Evolutionary conservation across 1,140 invertebrate genomes (phyloP).

Genomic region (Calliopsis andreniformis): DNA sequence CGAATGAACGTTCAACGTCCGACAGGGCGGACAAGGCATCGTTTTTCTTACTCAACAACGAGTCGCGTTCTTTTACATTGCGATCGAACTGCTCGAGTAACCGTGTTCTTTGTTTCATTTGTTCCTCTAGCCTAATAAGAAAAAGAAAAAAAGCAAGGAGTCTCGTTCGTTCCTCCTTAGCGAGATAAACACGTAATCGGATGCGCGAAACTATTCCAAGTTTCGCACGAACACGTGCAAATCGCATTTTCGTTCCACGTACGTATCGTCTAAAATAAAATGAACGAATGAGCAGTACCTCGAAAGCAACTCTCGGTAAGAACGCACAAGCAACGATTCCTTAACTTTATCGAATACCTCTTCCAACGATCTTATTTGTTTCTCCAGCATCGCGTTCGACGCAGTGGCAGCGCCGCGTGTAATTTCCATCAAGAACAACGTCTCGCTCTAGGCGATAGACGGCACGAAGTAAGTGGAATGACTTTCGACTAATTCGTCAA

Average conservation of each 20-base stretch:
- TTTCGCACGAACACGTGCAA: too few species aligned
- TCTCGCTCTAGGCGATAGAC: conserved; percentile 76
- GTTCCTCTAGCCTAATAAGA: conserved; percentile 82
- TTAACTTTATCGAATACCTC: conserved; percentile 78
- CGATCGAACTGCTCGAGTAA: conserved; percentile 80
- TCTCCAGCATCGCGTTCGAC: conserved; percentile 79
- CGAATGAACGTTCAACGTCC: conserved; percentile 82
- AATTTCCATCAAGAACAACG: conserved; percentile 69
- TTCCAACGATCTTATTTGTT: conserved; percentile 78
- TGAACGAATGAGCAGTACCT: conserved; percentile 71
- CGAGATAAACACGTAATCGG: too few species aligned
- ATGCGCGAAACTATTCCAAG: too few species aligned
- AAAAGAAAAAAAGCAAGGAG: neutral
- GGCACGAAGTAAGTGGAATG: neutral
- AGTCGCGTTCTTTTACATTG: conserved; percentile 80
- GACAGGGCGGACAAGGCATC: conserved; percentile 82
- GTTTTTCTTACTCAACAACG: conserved; percentile 81
- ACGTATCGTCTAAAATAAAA: too few species aligned
- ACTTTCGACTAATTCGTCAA: too few species aligned
- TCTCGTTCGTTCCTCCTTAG: too few species aligned
- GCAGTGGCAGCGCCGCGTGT: conserved; percentile 11
- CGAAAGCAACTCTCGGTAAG: conserved; percentile 80
- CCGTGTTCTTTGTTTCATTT: conserved; percentile 74
- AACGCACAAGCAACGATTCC: conserved; percentile 75
- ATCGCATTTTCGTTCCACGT: too few species aligned